Evolutionary conservation across 2,113 vertebrate species (phyloP), one percentile per base, ranked within the genome.

Genomic region (Puma concolor): DNA sequence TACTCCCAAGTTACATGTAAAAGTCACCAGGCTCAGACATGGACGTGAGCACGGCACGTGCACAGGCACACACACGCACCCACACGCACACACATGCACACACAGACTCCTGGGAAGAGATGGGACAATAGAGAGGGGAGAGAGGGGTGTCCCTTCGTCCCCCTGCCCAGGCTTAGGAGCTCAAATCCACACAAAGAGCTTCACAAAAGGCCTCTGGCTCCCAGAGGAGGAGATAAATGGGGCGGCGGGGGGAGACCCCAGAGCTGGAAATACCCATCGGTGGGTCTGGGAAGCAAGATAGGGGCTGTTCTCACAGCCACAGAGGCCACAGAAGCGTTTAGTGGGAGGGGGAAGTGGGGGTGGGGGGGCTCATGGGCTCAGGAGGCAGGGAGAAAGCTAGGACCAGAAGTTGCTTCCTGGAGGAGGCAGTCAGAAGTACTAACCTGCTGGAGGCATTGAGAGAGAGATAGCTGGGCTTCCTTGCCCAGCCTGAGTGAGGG

Each of bases 141-240:
- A 54, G 31, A 90, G 44, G 76, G 71, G 95, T 96, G 80, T 97
- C 95, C 92, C 50, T 97, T 96, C 96, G 83, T 94, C 64, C 77
- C 87, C 38, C 87, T 44, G 54, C 54, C 57, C 5, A 31, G 86
- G 8, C 95, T 95, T 96, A 87, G 92, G 54, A 97, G 92, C 84
- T 96, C 97, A 88, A 21, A 80, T 60, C 64, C 44, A 94, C 83
- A 98, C 92, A 97, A 98, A 98, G 95, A 94, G n/a, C 69, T 92
- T 96, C 77, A 98, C 98, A 98, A 96, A 98, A 69, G 36, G 87
- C 87, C 67, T 89, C 84, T 94, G 82, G 72, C 86, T 96, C 83
- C 52, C 83, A 77, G 94, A 95, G 38, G 25, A 38, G 50, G 94
- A 96, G 90, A 96, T 25, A 96, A 94, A 89, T 91, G 92, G 63